phyloP scores from a whole-genome alignment of 2,888 invertebrate species.

The Cistogaster globosa region DNA sequence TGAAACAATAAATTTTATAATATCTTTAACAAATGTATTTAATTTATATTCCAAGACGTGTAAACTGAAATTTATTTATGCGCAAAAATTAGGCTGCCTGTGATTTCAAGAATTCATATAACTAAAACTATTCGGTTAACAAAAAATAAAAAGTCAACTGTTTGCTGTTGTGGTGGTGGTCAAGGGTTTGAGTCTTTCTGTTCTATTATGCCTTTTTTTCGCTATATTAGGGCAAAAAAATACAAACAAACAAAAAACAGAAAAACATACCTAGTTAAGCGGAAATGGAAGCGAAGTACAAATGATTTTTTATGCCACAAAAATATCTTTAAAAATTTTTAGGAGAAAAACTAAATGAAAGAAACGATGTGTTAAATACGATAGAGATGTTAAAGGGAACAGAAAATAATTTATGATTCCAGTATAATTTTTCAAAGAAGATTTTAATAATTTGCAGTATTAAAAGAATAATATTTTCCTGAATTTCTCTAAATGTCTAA shows the following conservation, averaged over 20 bases:
- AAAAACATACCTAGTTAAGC: slow-evolving; percentile 52
- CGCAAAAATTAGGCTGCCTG: background rate
- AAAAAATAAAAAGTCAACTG: too few species aligned
- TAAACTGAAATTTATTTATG: background rate
- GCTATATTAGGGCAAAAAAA: background rate
- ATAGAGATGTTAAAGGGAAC: background rate
- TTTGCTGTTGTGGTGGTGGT: background rate
- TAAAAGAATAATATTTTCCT: too few species aligned
- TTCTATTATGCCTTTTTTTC: background rate
- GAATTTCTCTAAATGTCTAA: too few species aligned
- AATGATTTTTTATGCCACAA: slow-evolving; percentile 47
- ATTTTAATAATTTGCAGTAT: too few species aligned
- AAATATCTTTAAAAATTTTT: slow-evolving; percentile 12
- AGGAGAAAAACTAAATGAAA: too few species aligned
- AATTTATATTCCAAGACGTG: too few species aligned
- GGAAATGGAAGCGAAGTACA: slow-evolving; percentile 54
- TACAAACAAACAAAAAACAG: background rate
- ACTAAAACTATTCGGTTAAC: background rate
- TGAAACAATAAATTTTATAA: too few species aligned
- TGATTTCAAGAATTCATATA: background rate
- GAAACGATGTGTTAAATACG: too few species aligned
- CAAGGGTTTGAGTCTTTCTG: background rate
- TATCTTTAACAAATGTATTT: too few species aligned
- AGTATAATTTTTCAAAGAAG: too few species aligned
- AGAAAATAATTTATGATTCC: background rate